Evolutionary conservation across 1,140 invertebrate species (phyloP).

Genomic region (Dendroctonus ponderosae): DNA sequence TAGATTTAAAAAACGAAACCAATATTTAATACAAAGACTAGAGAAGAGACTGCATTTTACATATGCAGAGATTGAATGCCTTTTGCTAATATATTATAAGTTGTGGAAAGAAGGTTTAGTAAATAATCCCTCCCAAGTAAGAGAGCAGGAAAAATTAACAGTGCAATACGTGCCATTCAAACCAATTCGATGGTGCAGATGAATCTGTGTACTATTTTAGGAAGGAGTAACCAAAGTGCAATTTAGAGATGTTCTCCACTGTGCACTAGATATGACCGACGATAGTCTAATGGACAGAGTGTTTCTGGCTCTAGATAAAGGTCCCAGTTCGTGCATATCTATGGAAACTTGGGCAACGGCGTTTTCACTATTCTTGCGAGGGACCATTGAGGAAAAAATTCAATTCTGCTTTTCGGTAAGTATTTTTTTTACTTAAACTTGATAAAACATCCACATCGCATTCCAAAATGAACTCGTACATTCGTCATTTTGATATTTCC

Average conservation of each 20-base stretch:
- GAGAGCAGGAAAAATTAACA: background rate
- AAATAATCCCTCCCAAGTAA: constrained; percentile 37
- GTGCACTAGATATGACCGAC: constrained; percentile 70
- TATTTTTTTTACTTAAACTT: constrained; percentile 15
- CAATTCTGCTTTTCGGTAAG: constrained; percentile 63
- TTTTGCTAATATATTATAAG: constrained; percentile 50
- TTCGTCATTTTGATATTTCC: background rate
- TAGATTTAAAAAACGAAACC: constrained; percentile 56
- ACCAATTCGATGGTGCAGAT: background rate
- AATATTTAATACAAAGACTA: constrained; percentile 53
- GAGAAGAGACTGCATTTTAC: constrained; percentile 51
- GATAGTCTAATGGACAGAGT: constrained; percentile 64
- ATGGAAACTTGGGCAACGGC: constrained; percentile 67
- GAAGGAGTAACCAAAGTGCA: constrained; percentile 54
- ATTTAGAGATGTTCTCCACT: constrained; percentile 71
- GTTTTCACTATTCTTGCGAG: constrained; percentile 66
- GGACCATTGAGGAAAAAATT: constrained; percentile 64
- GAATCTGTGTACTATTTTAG: constrained; percentile 6
- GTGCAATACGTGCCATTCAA: background rate
- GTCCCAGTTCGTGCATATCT: constrained; percentile 59
- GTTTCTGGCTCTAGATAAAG: constrained; percentile 58
- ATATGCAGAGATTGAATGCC: constrained; percentile 53
- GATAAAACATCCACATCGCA: constrained; percentile 2
- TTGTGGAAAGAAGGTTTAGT: constrained; percentile 49
- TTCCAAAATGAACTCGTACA: background rate